phyloP scores from a whole-genome alignment of 2,113 vertebrate genomes.

The Erinaceus europaeus region DNA sequence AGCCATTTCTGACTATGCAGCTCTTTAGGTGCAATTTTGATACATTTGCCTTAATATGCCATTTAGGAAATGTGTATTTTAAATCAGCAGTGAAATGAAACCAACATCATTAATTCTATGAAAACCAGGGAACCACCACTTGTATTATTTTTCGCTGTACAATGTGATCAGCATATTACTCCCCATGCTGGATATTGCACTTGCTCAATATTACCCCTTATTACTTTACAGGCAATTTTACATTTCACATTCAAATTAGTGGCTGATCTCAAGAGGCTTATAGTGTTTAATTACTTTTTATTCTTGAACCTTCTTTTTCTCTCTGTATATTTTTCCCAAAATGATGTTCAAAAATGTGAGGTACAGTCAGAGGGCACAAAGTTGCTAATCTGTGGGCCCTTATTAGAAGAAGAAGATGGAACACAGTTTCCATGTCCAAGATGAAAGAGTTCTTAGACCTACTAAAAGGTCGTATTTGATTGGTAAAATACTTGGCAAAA shows the following conservation, averaged over 20 bases:
- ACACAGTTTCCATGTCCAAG: neutral
- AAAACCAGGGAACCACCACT: constrained; percentile 21
- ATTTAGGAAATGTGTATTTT: constrained; percentile 56
- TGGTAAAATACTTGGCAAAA: too few species aligned
- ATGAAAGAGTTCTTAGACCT: neutral
- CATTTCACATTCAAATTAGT: constrained; percentile 80
- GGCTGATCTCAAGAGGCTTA: constrained; percentile 75
- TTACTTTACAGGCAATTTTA: constrained; percentile 74
- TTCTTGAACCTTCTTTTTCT: constrained; percentile 62
- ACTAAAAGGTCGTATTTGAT: neutral
- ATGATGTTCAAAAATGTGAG: constrained; percentile 63
- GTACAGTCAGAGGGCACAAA: constrained; percentile 66
- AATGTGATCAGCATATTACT: constrained; percentile 49
- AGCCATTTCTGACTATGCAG: constrained; percentile 44
- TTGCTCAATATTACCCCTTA: constrained; percentile 58
- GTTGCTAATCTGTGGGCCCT: constrained; percentile 41
- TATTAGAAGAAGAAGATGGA: constrained; percentile 38
- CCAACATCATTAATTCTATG: constrained; percentile 50
- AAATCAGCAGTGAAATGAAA: constrained; percentile 40
- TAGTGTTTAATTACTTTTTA: constrained; percentile 75
- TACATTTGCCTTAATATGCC: constrained; percentile 51
- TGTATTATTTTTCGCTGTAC: constrained; percentile 35
- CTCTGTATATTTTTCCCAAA: constrained; percentile 60
- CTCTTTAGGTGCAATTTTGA: constrained; percentile 39
- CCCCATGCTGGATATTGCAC: constrained; percentile 57